phyloP scores from a whole-genome alignment of 2,888 invertebrate genomes.

The Leptinotarsa peninsularis region DNA sequence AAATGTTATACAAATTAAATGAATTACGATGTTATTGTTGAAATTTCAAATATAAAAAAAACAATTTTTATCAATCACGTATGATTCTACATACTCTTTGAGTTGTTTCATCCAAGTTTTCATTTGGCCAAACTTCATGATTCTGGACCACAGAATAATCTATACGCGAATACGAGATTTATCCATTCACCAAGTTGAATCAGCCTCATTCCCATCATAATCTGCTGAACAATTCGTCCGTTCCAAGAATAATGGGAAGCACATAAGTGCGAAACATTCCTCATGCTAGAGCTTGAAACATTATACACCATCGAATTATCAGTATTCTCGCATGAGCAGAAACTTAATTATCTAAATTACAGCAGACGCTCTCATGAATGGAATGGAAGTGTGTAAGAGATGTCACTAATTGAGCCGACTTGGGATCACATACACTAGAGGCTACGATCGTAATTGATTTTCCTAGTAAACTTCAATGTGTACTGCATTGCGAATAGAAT shows the following conservation, averaged over 20 bases:
- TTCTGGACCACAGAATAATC: too few relatives aligned
- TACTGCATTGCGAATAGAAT: neutral
- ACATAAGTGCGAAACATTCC: neutral
- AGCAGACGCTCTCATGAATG: conserved; percentile 9
- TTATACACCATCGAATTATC: neutral
- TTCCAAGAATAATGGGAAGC: neutral
- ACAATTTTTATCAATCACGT: too few relatives aligned
- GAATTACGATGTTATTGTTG: too few relatives aligned
- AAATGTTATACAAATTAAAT: too few relatives aligned
- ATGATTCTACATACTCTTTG: too few relatives aligned
- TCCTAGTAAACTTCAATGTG: neutral
- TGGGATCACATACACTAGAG: conserved; percentile 8
- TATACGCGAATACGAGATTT: too few relatives aligned
- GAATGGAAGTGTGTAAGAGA: neutral
- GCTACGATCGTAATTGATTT: neutral
- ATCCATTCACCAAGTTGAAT: neutral
- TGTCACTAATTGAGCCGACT: neutral
- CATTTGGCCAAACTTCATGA: too few relatives aligned
- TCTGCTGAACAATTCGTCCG: too few relatives aligned
- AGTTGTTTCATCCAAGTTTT: too few relatives aligned
- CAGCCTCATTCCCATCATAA: neutral
- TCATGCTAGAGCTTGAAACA: neutral
- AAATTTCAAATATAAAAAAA: too few relatives aligned
- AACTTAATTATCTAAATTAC: neutral
- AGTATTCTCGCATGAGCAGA: neutral